Evolutionary conservation across 2,113 vertebrate species (phyloP).

Genomic region (Spea multiplicata): DNA sequence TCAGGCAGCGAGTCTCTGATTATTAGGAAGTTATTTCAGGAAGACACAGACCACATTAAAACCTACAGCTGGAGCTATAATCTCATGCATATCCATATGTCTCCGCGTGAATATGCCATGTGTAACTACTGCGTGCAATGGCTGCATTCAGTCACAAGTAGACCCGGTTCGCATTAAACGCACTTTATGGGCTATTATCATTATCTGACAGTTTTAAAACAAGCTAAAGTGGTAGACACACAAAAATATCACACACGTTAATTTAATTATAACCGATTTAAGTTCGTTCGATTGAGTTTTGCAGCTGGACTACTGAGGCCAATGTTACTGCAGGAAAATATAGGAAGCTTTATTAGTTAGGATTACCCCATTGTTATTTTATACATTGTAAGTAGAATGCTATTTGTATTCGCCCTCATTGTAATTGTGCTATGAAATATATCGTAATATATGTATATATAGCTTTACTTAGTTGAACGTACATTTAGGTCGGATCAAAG

Average conservation of each 20-base stretch:
- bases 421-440: too few species aligned
- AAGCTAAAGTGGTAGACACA: not conserved
- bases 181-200: not conserved
- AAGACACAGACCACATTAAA: constrained; percentile 36
- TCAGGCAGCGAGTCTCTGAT: constrained; percentile 32
- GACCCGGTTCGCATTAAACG: not conserved
- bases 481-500: too few species aligned
- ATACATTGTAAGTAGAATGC: too few species aligned
- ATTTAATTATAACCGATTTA: not conserved
- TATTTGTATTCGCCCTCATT: too few species aligned
- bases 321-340: too few species aligned
- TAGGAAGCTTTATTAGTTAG: too few species aligned
- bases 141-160: not conserved
- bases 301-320: not conserved
- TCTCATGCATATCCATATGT: constrained; percentile 28
- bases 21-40: constrained; percentile 47
- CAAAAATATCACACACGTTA: not conserved
- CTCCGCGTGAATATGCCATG: constrained; percentile 2
- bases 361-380: too few species aligned
- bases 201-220: not conserved
- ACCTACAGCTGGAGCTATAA: not conserved
- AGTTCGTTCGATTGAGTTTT: not conserved
- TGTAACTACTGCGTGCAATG: not conserved
- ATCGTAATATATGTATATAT: too few species aligned
- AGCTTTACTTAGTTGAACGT: too few species aligned